Conservation (phyloP, 2,797 vertebrate genomes). For the Sebastes aleutianus region DNA sequence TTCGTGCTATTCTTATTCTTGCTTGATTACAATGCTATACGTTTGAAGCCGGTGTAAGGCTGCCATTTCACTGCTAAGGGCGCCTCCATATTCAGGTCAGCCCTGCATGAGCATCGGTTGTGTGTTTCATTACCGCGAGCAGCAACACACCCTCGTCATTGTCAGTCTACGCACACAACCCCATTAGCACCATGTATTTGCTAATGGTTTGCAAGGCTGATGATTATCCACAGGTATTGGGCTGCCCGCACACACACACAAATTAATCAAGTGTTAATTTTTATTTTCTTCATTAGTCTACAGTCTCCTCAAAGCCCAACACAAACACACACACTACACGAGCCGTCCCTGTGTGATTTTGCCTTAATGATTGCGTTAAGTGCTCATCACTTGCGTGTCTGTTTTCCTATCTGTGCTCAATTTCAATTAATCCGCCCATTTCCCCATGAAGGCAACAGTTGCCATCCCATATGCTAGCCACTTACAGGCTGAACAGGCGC, state of each 20-base stretch:
- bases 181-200: conserved; percentile 45
- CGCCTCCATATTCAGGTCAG: conserved; percentile 27
- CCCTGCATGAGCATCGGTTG: neutral
- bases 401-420: conserved; percentile 56
- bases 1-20: fast-evolving
- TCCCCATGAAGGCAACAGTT: conserved; percentile 73
- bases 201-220: conserved; percentile 50
- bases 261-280: conserved; percentile 57
- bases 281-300: conserved; percentile 50
- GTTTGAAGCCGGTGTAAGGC: neutral
- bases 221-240: conserved; percentile 58
- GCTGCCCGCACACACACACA: conserved; percentile 7
- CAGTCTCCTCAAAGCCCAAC: neutral
- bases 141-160: conserved; percentile 29
- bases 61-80: neutral
- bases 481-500: conserved; percentile 53
- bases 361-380: conserved; percentile 54
- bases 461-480: conserved; percentile 65
- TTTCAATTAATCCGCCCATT: conserved; percentile 72
- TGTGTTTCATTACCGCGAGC: conserved; percentile 12
- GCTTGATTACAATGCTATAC: neutral
- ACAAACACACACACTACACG: neutral
- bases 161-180: conserved; percentile 37
- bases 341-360: conserved; percentile 9
- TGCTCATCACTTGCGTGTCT: conserved; percentile 56